A percentile compares a stretch with the other conserved stretches of the same genome.
phyloP scores from a whole-genome alignment of 2,888 invertebrate genomes.

The Melanostoma mellinum region DNA sequence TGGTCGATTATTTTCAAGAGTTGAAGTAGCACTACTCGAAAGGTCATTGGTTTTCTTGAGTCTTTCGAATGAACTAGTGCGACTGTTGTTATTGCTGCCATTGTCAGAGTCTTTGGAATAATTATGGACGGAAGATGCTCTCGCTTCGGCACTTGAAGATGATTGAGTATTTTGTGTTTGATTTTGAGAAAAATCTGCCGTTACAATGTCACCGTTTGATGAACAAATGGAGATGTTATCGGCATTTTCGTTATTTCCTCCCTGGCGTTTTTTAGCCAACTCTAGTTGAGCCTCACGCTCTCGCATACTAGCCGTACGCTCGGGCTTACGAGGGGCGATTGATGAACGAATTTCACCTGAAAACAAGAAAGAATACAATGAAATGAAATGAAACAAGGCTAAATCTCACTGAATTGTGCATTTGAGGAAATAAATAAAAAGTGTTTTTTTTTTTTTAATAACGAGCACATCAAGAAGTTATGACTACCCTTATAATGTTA shows the following conservation, averaged over 20 bases:
- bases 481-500: too few relatives aligned
- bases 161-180: slow-evolving; percentile 37
- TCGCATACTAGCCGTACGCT: slow-evolving; percentile 93
- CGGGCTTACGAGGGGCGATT: slow-evolving; percentile 91
- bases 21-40: slow-evolving; percentile 19
- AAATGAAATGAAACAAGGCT: not conserved
- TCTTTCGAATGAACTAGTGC: slow-evolving; percentile 80
- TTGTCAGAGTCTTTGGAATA: slow-evolving; percentile 56
- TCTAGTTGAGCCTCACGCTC: slow-evolving; percentile 88
- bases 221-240: slow-evolving; percentile 82
- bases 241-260: slow-evolving; percentile 76
- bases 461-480: too few relatives aligned
- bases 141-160: slow-evolving; percentile 35
- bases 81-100: slow-evolving; percentile 74
- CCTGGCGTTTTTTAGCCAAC: slow-evolving; percentile 82
- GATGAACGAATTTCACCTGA: slow-evolving; percentile 92
- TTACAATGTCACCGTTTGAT: slow-evolving; percentile 81
- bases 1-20: slow-evolving; percentile 74
- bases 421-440: too few relatives aligned
- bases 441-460: too few relatives aligned
- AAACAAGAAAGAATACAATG: slow-evolving; percentile 65
- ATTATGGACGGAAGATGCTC: slow-evolving; percentile 48
- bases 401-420: too few relatives aligned
- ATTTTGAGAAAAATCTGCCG: slow-evolving; percentile 74
- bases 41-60: slow-evolving; percentile 76